These are phyloP conservation scores for Acanthococcus lagerstroemiae DNA, from an alignment of 2,888 invertebrate genomes.

Conservation along the genomic window DNA sequence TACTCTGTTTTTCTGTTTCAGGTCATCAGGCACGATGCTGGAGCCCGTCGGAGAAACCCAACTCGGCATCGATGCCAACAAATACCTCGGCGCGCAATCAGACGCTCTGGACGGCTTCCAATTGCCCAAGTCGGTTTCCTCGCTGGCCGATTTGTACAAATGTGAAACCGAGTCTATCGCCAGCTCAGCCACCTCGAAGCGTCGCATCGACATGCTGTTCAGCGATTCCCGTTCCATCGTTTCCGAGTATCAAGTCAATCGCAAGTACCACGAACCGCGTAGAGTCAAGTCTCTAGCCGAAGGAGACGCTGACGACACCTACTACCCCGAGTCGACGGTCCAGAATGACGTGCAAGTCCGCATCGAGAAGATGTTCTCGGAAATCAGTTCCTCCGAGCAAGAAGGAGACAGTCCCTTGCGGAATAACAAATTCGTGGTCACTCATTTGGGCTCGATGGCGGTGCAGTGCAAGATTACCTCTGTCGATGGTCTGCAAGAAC, in stretches of 20 bases:
- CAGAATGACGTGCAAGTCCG: constrained; percentile 56
- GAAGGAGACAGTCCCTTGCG: constrained; percentile 16
- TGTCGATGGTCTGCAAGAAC: constrained; percentile 69
- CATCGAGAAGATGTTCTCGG: constrained; percentile 72
- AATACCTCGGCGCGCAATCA: no score
- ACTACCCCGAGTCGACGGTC: constrained; percentile 29
- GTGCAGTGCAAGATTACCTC: constrained; percentile 66
- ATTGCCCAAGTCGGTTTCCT: constrained; percentile 5
- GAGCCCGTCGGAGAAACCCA: no score
- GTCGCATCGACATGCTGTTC: constrained; percentile 78
- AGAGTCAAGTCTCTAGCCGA: constrained; percentile 37
- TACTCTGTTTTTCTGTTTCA: no score
- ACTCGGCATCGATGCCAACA: no score
- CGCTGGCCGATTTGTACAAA: constrained; percentile 18
- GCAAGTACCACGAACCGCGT: constrained; percentile 5
- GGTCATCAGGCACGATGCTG: no score
- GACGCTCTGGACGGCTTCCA: constrained; percentile 8
- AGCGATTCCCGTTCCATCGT: constrained; percentile 55
- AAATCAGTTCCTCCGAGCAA: constrained; percentile 39
- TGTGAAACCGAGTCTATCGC: constrained; percentile 26
- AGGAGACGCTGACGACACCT: constrained; percentile 33
- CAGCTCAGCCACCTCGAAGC: constrained; percentile 50
- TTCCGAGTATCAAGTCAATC: constrained; percentile 41
- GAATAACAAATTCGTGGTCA: constrained; percentile 46
- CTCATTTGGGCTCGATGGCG: constrained; percentile 71